These are phyloP conservation scores for Drosophila histrio DNA, from an alignment of 2,888 invertebrate genomes.

Conservation along the genomic window DNA sequence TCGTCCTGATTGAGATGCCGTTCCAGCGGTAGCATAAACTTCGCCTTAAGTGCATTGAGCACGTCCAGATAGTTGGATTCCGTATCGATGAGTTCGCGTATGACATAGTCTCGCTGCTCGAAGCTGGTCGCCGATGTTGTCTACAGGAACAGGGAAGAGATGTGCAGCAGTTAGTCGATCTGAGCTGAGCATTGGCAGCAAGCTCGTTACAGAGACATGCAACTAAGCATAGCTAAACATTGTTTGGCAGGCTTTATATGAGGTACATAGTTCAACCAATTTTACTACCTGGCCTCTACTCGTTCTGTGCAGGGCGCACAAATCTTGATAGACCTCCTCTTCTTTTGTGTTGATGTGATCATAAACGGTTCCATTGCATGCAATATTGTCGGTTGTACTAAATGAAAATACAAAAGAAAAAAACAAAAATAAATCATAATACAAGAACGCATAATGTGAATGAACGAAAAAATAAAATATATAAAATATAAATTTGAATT, in stretches of 20 bases:
- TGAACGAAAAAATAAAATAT: conserved; percentile 1
- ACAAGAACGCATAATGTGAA: conserved; percentile 9
- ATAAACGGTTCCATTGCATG: conserved; percentile 84
- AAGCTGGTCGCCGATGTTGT: conserved; percentile 85
- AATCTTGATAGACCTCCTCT: conserved; percentile 97
- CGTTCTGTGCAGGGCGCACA: conserved; percentile 90
- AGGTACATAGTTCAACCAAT: conserved; percentile 27
- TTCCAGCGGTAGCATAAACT: conserved; percentile 91
- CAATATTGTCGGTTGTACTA: conserved; percentile 86
- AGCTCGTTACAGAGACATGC: conserved; percentile 45
- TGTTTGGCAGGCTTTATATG: conserved; percentile 30
- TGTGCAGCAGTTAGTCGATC: conserved; percentile 18
- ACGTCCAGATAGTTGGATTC: conserved; percentile 98
- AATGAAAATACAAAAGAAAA: conserved; percentile 42
- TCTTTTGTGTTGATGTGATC: conserved; percentile 86
- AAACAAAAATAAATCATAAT: conserved; percentile 32
- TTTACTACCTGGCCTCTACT: conserved; percentile 85
- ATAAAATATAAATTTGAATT: conserved; percentile 7
- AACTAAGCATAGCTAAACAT: conserved; percentile 49
- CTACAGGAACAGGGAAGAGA: conserved; percentile 50
- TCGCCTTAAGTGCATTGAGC: conserved; percentile 91
- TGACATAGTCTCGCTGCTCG: conserved; percentile 96
- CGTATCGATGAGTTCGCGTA: conserved; percentile 97
- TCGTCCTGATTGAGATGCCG: conserved; percentile 90
- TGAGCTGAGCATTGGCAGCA: conserved; percentile 25